These are phyloP conservation scores for Drosophila setifemur DNA, from an alignment of 1,140 invertebrate genomes.

Conservation along the genomic window DNA sequence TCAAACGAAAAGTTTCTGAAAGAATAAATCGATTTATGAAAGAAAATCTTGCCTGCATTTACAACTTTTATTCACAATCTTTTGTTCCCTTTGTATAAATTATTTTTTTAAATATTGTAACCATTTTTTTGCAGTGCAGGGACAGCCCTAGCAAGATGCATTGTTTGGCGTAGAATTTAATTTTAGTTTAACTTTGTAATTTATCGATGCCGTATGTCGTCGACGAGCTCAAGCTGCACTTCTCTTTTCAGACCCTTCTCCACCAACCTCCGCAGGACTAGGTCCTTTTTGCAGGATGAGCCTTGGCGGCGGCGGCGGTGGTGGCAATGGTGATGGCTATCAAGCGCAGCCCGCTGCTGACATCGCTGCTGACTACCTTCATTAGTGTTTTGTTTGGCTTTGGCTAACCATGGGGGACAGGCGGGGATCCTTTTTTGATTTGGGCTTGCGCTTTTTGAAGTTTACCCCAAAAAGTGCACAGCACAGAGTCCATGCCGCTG, in stretches of 20 bases:
- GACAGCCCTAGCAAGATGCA: slow-evolving; percentile 62
- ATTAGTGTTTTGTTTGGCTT: slow-evolving; percentile 79
- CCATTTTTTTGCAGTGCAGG: background rate
- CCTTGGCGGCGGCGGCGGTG: slow-evolving; percentile 16
- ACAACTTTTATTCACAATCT: too few species aligned
- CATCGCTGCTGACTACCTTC: slow-evolving; percentile 67
- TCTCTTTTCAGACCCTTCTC: background rate
- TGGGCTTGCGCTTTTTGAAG: slow-evolving; percentile 54
- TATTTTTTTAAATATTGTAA: too few species aligned
- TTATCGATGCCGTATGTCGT: slow-evolving; percentile 80
- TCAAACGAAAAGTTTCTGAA: too few species aligned
- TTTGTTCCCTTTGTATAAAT: too few species aligned
- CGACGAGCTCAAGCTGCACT: slow-evolving; percentile 42
- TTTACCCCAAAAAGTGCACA: slow-evolving; percentile 49
- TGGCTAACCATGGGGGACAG: slow-evolving; percentile 66
- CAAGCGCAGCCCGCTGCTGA: slow-evolving; percentile 42
- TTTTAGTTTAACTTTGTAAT: slow-evolving; percentile 81
- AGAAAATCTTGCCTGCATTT: too few species aligned
- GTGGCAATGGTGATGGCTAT: slow-evolving; percentile 31
- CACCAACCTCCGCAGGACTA: slow-evolving; percentile 18
- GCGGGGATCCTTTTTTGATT: slow-evolving; percentile 47
- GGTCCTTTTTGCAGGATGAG: slow-evolving; percentile 28
- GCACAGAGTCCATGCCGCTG: slow-evolving; percentile 34
- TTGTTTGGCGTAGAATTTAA: slow-evolving; percentile 81
- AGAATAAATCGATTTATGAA: too few species aligned